Conservation (phyloP, 2,888 invertebrate genomes). For the Taenaris catops region DNA sequence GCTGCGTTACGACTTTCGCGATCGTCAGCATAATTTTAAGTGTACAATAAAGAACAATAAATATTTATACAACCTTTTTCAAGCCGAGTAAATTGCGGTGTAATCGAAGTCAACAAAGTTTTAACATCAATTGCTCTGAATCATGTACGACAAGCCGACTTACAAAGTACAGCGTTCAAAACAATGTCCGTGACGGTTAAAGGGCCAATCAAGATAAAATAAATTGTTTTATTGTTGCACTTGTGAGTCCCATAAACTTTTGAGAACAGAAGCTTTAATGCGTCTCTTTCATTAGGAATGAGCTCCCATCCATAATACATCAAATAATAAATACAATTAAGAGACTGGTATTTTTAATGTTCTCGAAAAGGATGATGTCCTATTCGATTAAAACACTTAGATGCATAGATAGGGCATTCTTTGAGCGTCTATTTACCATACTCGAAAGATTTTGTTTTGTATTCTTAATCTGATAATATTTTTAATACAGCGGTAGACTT, state of each 20-base stretch:
- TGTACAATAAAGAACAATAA: slow-evolving; percentile 59
- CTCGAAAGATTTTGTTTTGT: too few species aligned
- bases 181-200: slow-evolving; percentile 52
- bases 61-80: slow-evolving; percentile 71
- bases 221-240: slow-evolving; percentile 62
- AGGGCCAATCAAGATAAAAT: slow-evolving; percentile 58
- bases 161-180: slow-evolving; percentile 50
- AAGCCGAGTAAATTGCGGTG: slow-evolving; percentile 62
- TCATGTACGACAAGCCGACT: slow-evolving; percentile 29
- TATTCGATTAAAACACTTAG: not conserved
- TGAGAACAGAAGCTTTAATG: slow-evolving; percentile 29
- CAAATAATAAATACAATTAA: slow-evolving; percentile 25
- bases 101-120: slow-evolving; percentile 67
- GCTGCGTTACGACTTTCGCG: slow-evolving; percentile 41
- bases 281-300: slow-evolving; percentile 16
- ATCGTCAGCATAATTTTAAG: slow-evolving; percentile 47
- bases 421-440: too few species aligned
- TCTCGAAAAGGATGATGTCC: slow-evolving; percentile 7
- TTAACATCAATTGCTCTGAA: slow-evolving; percentile 39
- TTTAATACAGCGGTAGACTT: too few species aligned
- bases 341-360: slow-evolving; percentile 16
- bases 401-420: too few species aligned
- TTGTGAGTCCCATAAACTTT: slow-evolving; percentile 45
- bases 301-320: slow-evolving; percentile 23
- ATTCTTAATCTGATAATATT: too few species aligned